Percentiles rank a stretch among this genome's conserved stretches.
These are phyloP conservation scores for Pygoscelis adeliae DNA, from an alignment of 2,113 vertebrate species.

Conservation along the genomic window DNA sequence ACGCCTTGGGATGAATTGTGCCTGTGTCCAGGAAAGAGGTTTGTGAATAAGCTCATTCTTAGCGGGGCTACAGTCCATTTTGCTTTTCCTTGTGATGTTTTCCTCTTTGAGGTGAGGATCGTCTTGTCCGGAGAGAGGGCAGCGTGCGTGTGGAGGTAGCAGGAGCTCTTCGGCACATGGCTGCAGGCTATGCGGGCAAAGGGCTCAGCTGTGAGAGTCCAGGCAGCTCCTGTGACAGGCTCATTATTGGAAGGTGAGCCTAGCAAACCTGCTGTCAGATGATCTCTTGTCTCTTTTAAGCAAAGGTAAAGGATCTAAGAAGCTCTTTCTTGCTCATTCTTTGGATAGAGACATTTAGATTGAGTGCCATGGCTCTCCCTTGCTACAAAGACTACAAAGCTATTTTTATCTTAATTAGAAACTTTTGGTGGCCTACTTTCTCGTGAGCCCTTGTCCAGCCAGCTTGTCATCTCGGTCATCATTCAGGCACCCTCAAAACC, in stretches of 20 bases:
- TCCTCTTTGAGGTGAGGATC: neutral
- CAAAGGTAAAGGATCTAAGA: constrained; percentile 18
- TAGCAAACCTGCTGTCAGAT: constrained; percentile 13
- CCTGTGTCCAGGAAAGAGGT: neutral
- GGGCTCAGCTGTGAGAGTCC: neutral
- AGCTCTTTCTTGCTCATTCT: neutral
- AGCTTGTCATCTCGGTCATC: neutral
- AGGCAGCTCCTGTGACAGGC: neutral
- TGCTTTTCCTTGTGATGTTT: neutral
- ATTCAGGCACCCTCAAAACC: neutral
- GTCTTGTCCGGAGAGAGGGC: neutral
- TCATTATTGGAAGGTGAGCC: neutral
- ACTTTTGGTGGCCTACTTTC: constrained; percentile 45
- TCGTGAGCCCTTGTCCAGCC: neutral
- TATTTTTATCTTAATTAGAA: constrained; percentile 49
- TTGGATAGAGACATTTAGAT: constrained; percentile 13
- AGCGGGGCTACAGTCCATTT: neutral
- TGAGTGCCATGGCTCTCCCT: rapidly evolving
- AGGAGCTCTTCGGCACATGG: neutral
- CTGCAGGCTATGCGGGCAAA: neutral
- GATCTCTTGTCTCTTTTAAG: constrained; percentile 17
- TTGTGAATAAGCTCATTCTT: neutral
- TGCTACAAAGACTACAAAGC: neutral
- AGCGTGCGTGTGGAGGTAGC: neutral
- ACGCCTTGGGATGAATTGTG: rapidly evolving